Conservation (phyloP, 2,888 invertebrate species). For the Dolichopus griseipennis region DNA sequence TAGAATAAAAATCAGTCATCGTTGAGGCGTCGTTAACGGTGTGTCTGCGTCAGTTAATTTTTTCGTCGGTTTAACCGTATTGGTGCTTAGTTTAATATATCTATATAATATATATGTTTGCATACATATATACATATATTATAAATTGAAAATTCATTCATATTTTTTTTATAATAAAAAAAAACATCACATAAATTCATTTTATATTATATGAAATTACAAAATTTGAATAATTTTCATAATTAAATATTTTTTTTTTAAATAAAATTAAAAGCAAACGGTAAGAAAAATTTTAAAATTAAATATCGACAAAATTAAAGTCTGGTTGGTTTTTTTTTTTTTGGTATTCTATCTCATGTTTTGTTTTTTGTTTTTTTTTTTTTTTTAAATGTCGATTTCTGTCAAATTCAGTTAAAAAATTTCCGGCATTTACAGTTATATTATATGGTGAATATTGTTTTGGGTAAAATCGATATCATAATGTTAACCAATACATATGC, state of each 20-base stretch:
- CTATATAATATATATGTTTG: not conserved
- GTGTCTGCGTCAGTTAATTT: conserved; percentile 11
- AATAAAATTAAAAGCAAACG: not conserved
- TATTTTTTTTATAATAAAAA: not conserved
- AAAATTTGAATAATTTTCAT: not conserved
- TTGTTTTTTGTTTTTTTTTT: not conserved
- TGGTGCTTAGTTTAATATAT: not conserved
- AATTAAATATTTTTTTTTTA: not conserved
- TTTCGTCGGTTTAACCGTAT: conserved; percentile 12
- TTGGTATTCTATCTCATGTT: too few relatives aligned
- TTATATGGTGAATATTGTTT: not conserved
- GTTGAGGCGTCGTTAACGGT: conserved; percentile 19
- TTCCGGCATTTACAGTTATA: not conserved
- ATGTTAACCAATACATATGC: not conserved
- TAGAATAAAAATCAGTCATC: conserved; percentile 15
- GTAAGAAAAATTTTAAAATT: conserved; percentile 1
- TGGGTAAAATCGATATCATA: not conserved
- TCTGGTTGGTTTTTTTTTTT: not conserved
- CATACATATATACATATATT: not conserved
- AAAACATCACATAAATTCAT: not conserved
- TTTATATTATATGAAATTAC: not conserved
- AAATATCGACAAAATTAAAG: not conserved
- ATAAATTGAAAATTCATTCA: not conserved
- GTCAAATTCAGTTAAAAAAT: not conserved
- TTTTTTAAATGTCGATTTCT: too few relatives aligned